Evolutionary conservation across 2,113 vertebrate genomes (phyloP), one percentile per base, ranked within the genome.

Genomic region (Amblyopsis rosae): DNA sequence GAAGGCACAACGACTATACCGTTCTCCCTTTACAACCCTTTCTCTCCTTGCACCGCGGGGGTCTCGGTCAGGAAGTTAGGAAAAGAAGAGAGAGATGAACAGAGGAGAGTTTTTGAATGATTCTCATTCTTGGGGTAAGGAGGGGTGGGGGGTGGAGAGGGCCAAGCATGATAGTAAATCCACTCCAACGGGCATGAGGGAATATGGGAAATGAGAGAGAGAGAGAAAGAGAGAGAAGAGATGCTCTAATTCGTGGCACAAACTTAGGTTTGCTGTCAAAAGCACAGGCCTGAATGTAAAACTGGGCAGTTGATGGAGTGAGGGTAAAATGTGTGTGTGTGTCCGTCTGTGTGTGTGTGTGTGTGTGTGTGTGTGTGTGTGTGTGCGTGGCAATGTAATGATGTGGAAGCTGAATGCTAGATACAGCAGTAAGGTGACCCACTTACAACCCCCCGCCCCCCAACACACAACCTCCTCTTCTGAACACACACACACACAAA

Each of bases 391-490:
- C 68, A 73, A 58, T 86, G 80, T 73, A 79, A 62, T 74, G 76
- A 83, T 80, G 85, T 60, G 80, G 72, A 77, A 77, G 79, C 77
- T 78, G 70, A 80, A 70, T 59, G 57, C 79, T 82, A 82, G 86
- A 87, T 81, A 82, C 84, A 76, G 86, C 82, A 86, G 77, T 82
- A 87, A 88, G 83, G 86, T 93, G 91, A 93, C 92, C 92, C 90
- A 92, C 77, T 92, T 92, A 85, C 82, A 85, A 73, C 84, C n/a
- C 60, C 73, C 65, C 69, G 64, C 11, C 19, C 17, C 61, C 1
- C 11, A 26, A 26, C 26, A 26, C 26, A 26, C 26, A 26, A 26
- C 35, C 35, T 41, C 35, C 35, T 41, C 35, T 41, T 41, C 35
- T 57, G 32, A 60, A 65, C 68, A 72, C 60, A 65, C 63, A 61